Base-by-base conservation (phyloP, 2,113 vertebrate species). In the Platycercus adscitus region DNA sequence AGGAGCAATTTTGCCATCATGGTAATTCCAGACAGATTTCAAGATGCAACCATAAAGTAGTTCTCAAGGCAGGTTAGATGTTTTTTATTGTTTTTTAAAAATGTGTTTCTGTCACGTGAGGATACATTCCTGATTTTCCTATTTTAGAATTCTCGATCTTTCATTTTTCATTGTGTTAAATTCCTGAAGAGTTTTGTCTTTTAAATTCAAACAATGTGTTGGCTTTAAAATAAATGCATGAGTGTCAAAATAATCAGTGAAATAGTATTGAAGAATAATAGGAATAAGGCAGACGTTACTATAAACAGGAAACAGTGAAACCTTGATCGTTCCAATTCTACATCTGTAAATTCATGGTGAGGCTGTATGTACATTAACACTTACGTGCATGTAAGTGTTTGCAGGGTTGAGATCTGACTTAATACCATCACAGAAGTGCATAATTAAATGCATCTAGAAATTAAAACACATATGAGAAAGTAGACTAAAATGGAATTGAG, bases 1-100 rank as follows among this genome's bases (percentile, higher is more conserved):
- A 88, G 64, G 17, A 94, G 37, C 23, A 80, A 0, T 33, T 10
- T 73, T 91, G 55, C 63, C 17, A 0, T 89, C 84, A 4, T 92
- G 88, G 55, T 81, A 69, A 81, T 96, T 95, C 88, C 60, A 77
- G 91, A 73, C 43, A 50, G 21, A 66, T 95, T 83, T 95, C 75
- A 86, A 93, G 49, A 85, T 93, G 72, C 49, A 70, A 55, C 76
- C 16, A 20, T 81, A 61, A 91, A 95, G 60, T 50, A 71, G 28
- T 31, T 93, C 52, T 71, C 16, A 56, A 41, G 31, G 52, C 31
- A 52, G 60, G 63, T 37, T 82, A 85, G 52, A 25, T 78, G 14
- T 33, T n/a, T 12, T 6, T 49, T n/a, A 37, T 35, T 33, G 2
- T 0, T 16, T 70, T 66, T 16, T 65, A 56, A 31, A 71, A 52